phyloP scores from a whole-genome alignment of 2,113 vertebrate genomes.

The Charadrius vociferus region DNA sequence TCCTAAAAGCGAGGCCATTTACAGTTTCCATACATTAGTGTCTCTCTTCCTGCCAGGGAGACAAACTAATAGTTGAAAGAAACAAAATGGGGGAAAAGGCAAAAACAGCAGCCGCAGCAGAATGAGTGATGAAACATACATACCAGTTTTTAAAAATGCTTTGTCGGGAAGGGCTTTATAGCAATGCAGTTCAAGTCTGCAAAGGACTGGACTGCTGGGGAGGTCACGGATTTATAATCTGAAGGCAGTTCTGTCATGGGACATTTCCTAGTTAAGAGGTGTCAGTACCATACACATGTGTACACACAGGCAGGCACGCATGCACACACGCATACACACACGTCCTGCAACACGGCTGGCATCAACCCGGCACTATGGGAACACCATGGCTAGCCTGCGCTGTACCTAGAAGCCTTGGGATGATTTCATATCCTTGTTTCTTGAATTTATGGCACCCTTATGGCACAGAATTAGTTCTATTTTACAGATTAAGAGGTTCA shows the following conservation, averaged over 20 bases:
- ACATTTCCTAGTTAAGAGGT: neutral
- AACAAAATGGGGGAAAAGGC: neutral
- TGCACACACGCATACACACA: rapidly evolving
- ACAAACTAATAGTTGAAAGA: neutral
- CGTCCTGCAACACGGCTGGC: neutral
- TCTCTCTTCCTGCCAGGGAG: neutral
- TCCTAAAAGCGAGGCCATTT: neutral
- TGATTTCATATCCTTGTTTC: neutral
- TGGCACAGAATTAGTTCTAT: neutral
- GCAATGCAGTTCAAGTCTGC: neutral
- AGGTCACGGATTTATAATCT: neutral
- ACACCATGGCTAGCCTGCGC: rapidly evolving
- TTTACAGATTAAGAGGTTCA: neutral
- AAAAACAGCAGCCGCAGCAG: neutral
- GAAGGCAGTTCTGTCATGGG: neutral
- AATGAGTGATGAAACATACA: neutral
- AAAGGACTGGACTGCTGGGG: neutral
- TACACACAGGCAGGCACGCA: rapidly evolving
- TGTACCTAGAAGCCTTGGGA: neutral
- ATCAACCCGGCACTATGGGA: neutral
- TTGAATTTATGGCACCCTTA: neutral
- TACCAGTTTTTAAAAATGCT: neutral
- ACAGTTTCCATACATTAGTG: neutral
- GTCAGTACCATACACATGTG: too few species aligned
- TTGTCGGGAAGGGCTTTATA: neutral